Conservation (phyloP, 1,140 invertebrate species). For the Battus philenor region DNA sequence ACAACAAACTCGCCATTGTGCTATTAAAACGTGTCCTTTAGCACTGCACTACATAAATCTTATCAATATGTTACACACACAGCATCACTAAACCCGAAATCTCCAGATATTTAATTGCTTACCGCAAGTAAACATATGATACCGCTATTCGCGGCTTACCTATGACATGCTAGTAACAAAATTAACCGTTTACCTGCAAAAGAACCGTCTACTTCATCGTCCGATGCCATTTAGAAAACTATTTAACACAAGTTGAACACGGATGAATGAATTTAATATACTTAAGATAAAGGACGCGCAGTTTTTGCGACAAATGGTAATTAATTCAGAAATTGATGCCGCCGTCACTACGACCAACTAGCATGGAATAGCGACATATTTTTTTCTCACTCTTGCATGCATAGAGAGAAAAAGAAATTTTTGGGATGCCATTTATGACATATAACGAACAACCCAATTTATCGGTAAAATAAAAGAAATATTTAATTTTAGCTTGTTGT, state of each 20-base stretch:
- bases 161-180: constrained; percentile 72
- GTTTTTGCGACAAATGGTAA: constrained; percentile 76
- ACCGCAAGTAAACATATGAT: constrained; percentile 77
- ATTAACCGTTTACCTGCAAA: constrained; percentile 82
- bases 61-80: constrained; percentile 15
- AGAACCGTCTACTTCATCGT: constrained; percentile 86
- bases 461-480: too few relatives aligned
- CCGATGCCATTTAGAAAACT: constrained; percentile 82
- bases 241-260: constrained; percentile 51
- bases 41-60: constrained; percentile 19
- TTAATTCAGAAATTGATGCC: constrained; percentile 76
- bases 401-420: constrained; percentile 24
- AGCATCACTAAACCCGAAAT: constrained; percentile 44
- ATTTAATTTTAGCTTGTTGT: too few relatives aligned
- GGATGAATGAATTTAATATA: constrained; percentile 57
- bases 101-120: constrained; percentile 74
- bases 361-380: constrained; percentile 47
- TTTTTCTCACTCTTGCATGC: constrained; percentile 46
- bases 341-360: constrained; percentile 68
- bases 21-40: constrained; percentile 27
- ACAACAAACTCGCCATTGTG: constrained; percentile 50
- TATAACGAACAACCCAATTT: too few relatives aligned
- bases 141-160: constrained; percentile 76
- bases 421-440: neutral
- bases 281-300: constrained; percentile 71